A percentile compares a stretch with the other conserved stretches of the same genome.
These are phyloP conservation scores for Arbacia lixula DNA, from an alignment of 53 echinoderm and acorn worm genomes.

Conservation along the genomic window DNA sequence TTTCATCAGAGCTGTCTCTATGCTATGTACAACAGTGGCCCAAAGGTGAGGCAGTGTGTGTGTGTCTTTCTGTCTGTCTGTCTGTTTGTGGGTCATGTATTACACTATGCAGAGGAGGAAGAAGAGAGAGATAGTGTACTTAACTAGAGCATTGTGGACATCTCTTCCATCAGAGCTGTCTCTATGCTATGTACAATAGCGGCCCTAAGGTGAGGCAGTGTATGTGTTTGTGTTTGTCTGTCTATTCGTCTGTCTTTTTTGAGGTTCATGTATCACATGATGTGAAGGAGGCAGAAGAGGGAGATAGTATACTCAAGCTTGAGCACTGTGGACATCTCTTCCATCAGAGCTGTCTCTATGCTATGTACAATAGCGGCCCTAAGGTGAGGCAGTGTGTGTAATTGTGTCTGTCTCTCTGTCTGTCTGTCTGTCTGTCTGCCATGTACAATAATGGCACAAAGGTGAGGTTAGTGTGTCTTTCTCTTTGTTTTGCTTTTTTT, in stretches of 20 bases:
- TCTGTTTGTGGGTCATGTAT: no score
- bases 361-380: constrained; percentile 98
- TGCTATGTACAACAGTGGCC: constrained; percentile 98
- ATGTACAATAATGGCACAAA: constrained; percentile 97
- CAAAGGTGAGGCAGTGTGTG: constrained; percentile 81
- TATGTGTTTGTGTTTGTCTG: no score
- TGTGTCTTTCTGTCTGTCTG: no score
- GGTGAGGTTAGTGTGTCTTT: no score
- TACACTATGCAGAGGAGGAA: constrained; percentile 79
- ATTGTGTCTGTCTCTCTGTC: no score
- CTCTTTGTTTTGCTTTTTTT: no score
- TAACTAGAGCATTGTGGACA: constrained; percentile 85
- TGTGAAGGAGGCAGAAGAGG: constrained; percentile 66
- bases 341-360: constrained; percentile 90
- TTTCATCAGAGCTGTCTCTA: constrained; percentile 94
- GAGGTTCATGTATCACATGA: constrained; percentile 76
- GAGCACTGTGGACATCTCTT: constrained; percentile 89
- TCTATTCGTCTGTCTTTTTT: no score
- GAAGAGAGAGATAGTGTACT: constrained; percentile 69
- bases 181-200: constrained; percentile 95
- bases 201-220: constrained; percentile 87
- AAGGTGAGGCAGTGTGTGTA: constrained; percentile 78
- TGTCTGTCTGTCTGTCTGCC: constrained; percentile 90
- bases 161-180: constrained; percentile 93
- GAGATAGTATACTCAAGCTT: constrained; percentile 72